Conservation (phyloP, 2,888 invertebrate species). For the Drosophila histrio region DNA sequence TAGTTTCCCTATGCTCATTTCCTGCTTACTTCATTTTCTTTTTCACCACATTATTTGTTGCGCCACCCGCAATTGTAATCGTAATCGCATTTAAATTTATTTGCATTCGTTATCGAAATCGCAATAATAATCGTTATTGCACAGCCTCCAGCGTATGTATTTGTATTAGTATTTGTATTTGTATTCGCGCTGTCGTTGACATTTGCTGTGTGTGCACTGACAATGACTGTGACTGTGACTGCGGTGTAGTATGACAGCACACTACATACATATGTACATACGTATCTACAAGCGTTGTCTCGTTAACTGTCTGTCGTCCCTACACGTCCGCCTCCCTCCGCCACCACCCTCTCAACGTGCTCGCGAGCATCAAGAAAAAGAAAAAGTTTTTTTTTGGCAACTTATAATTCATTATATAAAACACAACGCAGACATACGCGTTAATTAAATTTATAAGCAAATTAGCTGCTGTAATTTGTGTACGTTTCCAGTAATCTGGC, state of each 20-base stretch:
- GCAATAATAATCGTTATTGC: slow-evolving; percentile 39
- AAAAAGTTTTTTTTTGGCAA: slow-evolving; percentile 8
- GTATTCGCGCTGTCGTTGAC: slow-evolving; percentile 47
- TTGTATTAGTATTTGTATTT: slow-evolving; percentile 12
- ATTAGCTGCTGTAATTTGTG: slow-evolving; percentile 28
- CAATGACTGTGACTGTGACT: slow-evolving; percentile 72
- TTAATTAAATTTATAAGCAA: slow-evolving; percentile 1
- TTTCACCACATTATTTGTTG: slow-evolving; percentile 63
- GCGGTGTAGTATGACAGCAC: slow-evolving; percentile 67
- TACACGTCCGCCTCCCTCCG: too few relatives aligned
- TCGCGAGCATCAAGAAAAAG: slow-evolving; percentile 15
- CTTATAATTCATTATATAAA: slow-evolving; percentile 55
- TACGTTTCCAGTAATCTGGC: slow-evolving; percentile 18
- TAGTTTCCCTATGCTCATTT: slow-evolving; percentile 65
- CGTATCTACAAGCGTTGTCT: slow-evolving; percentile 52
- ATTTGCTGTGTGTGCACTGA: slow-evolving; percentile 58
- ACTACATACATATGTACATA: too few relatives aligned
- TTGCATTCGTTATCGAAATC: neutral
- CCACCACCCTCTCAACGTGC: neutral
- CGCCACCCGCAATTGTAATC: slow-evolving; percentile 46
- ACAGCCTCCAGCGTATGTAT: slow-evolving; percentile 56
- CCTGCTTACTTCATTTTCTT: slow-evolving; percentile 11
- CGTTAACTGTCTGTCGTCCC: slow-evolving; percentile 28
- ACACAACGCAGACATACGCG: slow-evolving; percentile 38
- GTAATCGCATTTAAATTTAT: too few relatives aligned